Conservation (phyloP, 2,113 vertebrate genomes). For the Vidua chalybeata region DNA sequence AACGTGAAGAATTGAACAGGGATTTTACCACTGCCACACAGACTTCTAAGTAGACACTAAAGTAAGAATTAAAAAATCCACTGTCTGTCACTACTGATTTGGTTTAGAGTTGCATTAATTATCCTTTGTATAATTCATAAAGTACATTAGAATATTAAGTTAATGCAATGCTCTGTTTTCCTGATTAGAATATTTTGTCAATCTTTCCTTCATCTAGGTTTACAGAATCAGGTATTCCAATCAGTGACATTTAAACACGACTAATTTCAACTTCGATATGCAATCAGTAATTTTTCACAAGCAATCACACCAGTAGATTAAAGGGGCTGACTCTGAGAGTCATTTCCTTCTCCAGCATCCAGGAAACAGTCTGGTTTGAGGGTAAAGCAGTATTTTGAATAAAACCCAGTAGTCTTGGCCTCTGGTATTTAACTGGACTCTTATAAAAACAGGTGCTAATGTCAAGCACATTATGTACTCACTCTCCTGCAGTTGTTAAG, state of each 20-base stretch:
- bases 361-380: conserved; percentile 3
- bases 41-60: not conserved
- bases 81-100: not conserved
- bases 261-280: conserved; percentile 30
- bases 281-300: conserved; percentile 41
- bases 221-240: conserved; percentile 9
- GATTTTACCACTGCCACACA: not conserved
- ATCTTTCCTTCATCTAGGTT: conserved; percentile 14
- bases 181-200: conserved; percentile 59
- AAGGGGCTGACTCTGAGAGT: not conserved
- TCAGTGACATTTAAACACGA: conserved; percentile 16
- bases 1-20: not conserved
- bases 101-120: conserved; percentile 4
- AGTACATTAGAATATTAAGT: conserved; percentile 33
- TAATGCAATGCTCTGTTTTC: conserved; percentile 11
- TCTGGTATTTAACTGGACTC: conserved; percentile 27
- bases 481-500: conserved; percentile 33
- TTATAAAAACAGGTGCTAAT: conserved; percentile 54
- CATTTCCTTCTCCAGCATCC: not conserved
- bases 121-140: conserved; percentile 53
- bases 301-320: not conserved
- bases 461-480: conserved; percentile 41
- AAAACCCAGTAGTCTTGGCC: conserved; percentile 25
- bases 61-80: not conserved
- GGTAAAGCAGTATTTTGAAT: not conserved